These are phyloP conservation scores for Acanthoscelides obtectus DNA, from an alignment of 2,888 invertebrate genomes.

Conservation along the genomic window DNA sequence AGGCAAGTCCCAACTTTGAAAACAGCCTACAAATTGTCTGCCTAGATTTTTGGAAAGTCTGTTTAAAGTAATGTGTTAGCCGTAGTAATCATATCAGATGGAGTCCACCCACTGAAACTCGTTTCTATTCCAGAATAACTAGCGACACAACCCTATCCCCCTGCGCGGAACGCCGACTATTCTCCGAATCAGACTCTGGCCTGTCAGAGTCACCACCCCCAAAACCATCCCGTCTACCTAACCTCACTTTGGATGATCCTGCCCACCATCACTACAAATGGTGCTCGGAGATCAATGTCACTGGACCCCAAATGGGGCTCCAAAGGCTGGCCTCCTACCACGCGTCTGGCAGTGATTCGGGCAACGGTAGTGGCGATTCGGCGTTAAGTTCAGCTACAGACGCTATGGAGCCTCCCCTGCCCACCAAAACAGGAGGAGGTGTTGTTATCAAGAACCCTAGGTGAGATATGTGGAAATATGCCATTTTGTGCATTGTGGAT, in stretches of 20 bases:
- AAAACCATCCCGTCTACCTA: constrained; percentile 63
- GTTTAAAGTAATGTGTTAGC: too few species aligned
- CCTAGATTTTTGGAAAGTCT: too few species aligned
- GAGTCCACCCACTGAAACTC: too few species aligned
- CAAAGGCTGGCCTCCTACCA: constrained; percentile 62
- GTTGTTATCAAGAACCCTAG: constrained; percentile 67
- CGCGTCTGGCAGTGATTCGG: constrained; percentile 83
- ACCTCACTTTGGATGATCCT: constrained; percentile 44
- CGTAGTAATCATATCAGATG: too few species aligned
- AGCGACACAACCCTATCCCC: constrained; percentile 56
- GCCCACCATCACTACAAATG: constrained; percentile 39
- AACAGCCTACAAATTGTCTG: too few species aligned
- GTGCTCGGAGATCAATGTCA: constrained; percentile 33
- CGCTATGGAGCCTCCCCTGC: background rate
- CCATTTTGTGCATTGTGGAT: too few species aligned
- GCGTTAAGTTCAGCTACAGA: constrained; percentile 63
- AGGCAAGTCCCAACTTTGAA: too few species aligned
- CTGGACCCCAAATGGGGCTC: constrained; percentile 39
- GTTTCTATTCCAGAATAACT: constrained; percentile 39
- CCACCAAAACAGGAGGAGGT: constrained; percentile 40
- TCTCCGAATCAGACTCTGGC: constrained; percentile 51
- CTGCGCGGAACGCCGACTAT: constrained; percentile 56
- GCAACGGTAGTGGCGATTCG: constrained; percentile 84
- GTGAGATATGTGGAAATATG: background rate
- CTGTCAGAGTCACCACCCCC: constrained; percentile 56